Percentiles rank a stretch among this genome's conserved stretches.
phyloP scores from a whole-genome alignment of 1,140 invertebrate species.

The Cydia splendana region DNA sequence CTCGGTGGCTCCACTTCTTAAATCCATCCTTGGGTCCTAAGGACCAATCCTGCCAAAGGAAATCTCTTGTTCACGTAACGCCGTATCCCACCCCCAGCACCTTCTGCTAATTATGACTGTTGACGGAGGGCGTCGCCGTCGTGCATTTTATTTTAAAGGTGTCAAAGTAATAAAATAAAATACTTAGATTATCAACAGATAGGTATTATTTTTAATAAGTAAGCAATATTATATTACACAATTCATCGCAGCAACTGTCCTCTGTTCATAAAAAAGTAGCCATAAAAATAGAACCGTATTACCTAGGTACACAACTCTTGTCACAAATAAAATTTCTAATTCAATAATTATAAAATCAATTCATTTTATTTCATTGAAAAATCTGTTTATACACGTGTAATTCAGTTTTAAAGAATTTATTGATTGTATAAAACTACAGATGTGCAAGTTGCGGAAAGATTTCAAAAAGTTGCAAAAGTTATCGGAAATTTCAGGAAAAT shows the following conservation, averaged over 20 bases:
- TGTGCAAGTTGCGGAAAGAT: no score
- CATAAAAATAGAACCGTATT: neutral
- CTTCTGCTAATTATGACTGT: no score
- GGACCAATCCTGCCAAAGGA: no score
- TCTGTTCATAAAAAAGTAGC: neutral
- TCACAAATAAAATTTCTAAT: constrained; percentile 12
- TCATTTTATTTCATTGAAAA: neutral
- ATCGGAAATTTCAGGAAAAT: no score
- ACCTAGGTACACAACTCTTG: neutral
- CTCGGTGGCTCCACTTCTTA: no score
- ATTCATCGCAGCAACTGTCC: neutral
- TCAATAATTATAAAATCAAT: constrained; percentile 8
- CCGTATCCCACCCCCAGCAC: no score
- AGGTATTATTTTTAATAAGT: neutral
- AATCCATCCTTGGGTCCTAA: no score
- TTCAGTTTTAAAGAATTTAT: no score
- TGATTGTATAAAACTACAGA: no score
- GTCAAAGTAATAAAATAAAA: neutral
- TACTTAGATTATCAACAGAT: neutral
- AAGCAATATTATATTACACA: constrained; percentile 1
- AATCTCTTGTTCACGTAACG: no score
- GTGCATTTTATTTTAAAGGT: neutral
- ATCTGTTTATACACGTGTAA: neutral
- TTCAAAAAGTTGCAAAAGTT: no score
- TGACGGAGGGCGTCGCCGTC: no score